phyloP scores from a whole-genome alignment of 1,140 invertebrate genomes.

The Drosophila melanogaster region Release_6_plus_ISO1_MT NT_033779.5:16456001-16456500 shows the following conservation, averaged over 20 bases:
- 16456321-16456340: constrained; percentile 6
- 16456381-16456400: constrained; percentile 72
- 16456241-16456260: constrained; percentile 50
- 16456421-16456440: constrained; percentile 60
- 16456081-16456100: too few species aligned
- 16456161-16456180: background rate
- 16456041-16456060: too few species aligned
- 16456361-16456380: constrained; percentile 61
- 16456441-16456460: constrained; percentile 35
- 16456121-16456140: background rate
- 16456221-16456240: constrained; percentile 75
- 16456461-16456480: constrained; percentile 63
- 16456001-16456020: too few species aligned
- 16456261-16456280: constrained; percentile 61
- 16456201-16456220: constrained; percentile 22
- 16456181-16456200: constrained; percentile 12
- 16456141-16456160: background rate
- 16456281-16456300: constrained; percentile 8
- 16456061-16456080: too few species aligned
- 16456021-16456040: too few species aligned
- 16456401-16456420: constrained; percentile 77
- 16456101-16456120: too few species aligned
- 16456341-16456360: constrained; percentile 65
- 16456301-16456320: background rate
- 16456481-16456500: constrained; percentile 69